Evolutionary conservation across 1,140 invertebrate genomes (phyloP), one percentile per base, ranked within the genome.

Genomic region (Hypsibius dujardini): DNA sequence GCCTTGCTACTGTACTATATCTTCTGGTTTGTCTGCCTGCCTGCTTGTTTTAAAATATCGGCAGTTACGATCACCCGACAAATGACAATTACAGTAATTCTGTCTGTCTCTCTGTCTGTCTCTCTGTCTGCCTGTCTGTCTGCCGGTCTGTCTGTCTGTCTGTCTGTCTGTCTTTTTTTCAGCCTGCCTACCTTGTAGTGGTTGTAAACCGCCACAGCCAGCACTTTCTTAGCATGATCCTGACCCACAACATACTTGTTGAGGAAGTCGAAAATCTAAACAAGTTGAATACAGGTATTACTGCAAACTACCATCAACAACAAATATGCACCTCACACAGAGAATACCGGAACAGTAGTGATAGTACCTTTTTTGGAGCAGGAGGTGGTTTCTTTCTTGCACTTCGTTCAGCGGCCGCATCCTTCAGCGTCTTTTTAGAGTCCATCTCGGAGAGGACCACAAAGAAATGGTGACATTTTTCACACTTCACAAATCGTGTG

Each of bases 191-290:
- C 84, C 82, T 97, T 97, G 79, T 98, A 98, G 79, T 99, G 96
- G 81, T 98, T 97, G 80, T 98, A 98, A 1, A 98, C 93, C 46
- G 95, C 95, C 2, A 98, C 95, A 46, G 93, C 89, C 7, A 99
- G 81, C n/a, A 97, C 93, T 82, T 96, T 97, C 79, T 99, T 99
- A 0, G 95, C 95, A 80, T 89, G 86, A 74, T 96, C 89, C 82
- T 98, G 95, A n/a, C 95, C 95, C n/a, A 98, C 87, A 28, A 98
- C 93, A 82, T 93, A 92, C 77, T 88, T 90, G 79, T 97, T 90
- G 47, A 98, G 81, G 81, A 92, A 97, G 76, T 93, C 89, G 81
- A 88, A 93, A 73, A 98, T 97, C 86, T 89, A 75, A n/a, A n/a
- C n/a, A n/a, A n/a, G n/a, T n/a, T n/a, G n/a, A n/a, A n/a, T n/a